A percentile compares a stretch with the other conserved stretches of the same genome.
phyloP scores from a whole-genome alignment of 2,797 vertebrate genomes.

The Synaphobranchus kaupii region DNA sequence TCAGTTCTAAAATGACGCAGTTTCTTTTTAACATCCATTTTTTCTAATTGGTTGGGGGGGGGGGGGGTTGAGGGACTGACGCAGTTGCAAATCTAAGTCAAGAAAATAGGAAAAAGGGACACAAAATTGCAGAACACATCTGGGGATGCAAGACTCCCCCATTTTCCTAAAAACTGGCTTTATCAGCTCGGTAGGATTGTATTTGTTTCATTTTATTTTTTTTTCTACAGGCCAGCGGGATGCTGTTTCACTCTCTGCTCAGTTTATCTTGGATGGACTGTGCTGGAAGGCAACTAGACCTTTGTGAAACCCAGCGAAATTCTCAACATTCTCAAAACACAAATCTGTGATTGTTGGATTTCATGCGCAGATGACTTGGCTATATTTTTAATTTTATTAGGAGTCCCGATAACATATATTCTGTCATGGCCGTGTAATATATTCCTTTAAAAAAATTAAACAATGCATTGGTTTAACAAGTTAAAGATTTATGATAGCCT shows the following conservation, averaged over 20 bases:
- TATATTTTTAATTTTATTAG: neutral
- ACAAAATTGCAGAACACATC: constrained; percentile 18
- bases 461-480: neutral
- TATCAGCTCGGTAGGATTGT: constrained; percentile 22
- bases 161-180: constrained; percentile 27
- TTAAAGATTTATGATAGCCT: constrained; percentile 14
- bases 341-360: constrained; percentile 59
- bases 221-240: neutral
- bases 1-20: constrained; percentile 41
- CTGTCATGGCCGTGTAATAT: neutral
- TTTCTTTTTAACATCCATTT: constrained; percentile 41
- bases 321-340: constrained; percentile 73
- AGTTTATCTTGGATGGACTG: constrained; percentile 72
- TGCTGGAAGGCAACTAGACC: constrained; percentile 70
- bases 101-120: constrained; percentile 21
- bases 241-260: constrained; percentile 48
- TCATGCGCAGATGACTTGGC: neutral
- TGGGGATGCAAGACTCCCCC: constrained; percentile 29
- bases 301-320: constrained; percentile 77
- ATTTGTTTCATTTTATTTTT: constrained; percentile 12
- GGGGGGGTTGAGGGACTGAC: constrained; percentile 19
- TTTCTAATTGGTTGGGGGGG: constrained; percentile 19
- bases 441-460: neutral
- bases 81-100: neutral
- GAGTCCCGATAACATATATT: neutral